Evolutionary conservation across 2,797 vertebrate genomes (phyloP), one percentile per base, ranked within the genome.

Genomic region (Cyclopterus lumpus): DNA sequence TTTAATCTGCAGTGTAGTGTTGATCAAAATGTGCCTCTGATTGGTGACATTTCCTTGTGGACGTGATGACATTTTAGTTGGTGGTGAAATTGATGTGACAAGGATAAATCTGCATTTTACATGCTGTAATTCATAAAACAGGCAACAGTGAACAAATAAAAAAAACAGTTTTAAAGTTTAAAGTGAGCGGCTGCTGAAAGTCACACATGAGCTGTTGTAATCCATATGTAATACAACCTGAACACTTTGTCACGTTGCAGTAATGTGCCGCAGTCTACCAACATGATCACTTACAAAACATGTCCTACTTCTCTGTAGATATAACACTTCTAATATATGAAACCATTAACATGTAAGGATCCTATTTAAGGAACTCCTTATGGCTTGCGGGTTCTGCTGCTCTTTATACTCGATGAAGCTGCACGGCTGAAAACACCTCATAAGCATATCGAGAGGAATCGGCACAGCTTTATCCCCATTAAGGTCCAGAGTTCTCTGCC

Each of bases 401-500:
- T 79, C 46, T 86, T 63, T 75, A 42, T 40, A 71, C 49, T 72
- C 81, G 81, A 81, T 88, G 84, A 89, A 83, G 75, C 54, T 62
- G 75, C 82, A 61, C 42, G 32, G 63, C 64, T 75, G 62, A 88
- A 86, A 88, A 74, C 68, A 69, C 54, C 1, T 71, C 78, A 82
- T 77, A 80, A 82, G 89, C 81, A 87, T 64, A 83, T 75, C 71
- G 24, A 26, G 32, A 59, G 54, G 59, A 70, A 42, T 71, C 44
- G 46, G 58, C 9, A 11, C 55, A 71, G 63, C 63, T 69, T 80
- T 71, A 82, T 86, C 73, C 28, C 67, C 72, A 79, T 79, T 74
- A 73, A 34, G 67, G 84, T 83, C 91, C 86, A 91, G 80, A 87
- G 89, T 85, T 89, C 89, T 78, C 68, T 48, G 64, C 80, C 75